Evolutionary conservation across 2,888 invertebrate genomes (phyloP), one percentile per base, ranked within the genome.

Genomic region (Dilophus febrilis): DNA sequence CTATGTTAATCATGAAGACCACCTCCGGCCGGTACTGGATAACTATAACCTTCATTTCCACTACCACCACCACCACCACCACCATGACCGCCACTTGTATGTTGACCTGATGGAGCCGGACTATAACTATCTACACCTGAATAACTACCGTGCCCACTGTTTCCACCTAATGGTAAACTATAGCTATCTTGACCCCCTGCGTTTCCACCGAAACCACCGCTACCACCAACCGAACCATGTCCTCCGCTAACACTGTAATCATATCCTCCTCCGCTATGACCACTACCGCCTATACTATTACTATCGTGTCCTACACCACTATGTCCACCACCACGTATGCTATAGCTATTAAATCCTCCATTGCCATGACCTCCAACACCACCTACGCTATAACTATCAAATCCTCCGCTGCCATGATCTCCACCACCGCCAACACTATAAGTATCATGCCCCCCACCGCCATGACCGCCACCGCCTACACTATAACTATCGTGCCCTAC

Each of bases 51-150:
- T 12, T 12, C 32, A 13, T 22, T 3, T 14, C 19, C 17, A 16
- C n/a, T n/a, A n/a, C n/a, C n/a, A n/a, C n/a, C n/a, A n/a, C n/a
- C n/a, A n/a, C 37, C 37, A 13, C 27, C 13, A 14, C 16, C 14
- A 13, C 18, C 37, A 7, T 10, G n/a, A n/a, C 22, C 22, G 22
- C 22, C 22, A 6, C 22, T 8, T 4, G 5, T 8, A 22, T 22
- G 22, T 22, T 22, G 13, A 5, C 26, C 13, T 22, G 35, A 14
- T 3, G 13, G 13, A 16, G 13, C 30, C 16, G 26, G 31, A 13
- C 32, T 31, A 16, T 38, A 38, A 27, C 38, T 38, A 16, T 38
- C 38, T 12, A 38, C 19, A 12, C 38, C 38, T 11, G 38, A 38
- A 13, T 32, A 32, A 13, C 32, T 22, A 32, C 32, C 38, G 26